A percentile compares a stretch with the other conserved stretches of the same genome.
phyloP scores from a whole-genome alignment of 2,113 vertebrate genomes.

The Brevimyrus niger region DNA sequence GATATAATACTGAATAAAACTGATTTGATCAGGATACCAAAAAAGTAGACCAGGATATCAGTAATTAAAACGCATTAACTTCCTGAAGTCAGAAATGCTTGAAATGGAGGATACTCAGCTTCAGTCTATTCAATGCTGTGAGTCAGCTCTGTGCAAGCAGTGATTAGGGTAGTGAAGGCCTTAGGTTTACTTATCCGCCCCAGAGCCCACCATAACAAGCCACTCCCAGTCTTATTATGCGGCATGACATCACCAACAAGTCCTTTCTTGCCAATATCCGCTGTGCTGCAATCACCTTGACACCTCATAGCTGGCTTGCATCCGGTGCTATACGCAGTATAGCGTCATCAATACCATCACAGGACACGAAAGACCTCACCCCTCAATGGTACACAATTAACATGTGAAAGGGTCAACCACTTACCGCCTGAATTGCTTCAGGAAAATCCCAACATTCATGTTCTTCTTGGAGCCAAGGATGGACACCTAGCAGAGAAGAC shows the following conservation, averaged over 20 bases:
- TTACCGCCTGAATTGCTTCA: constrained; percentile 74
- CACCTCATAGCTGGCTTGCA: background rate
- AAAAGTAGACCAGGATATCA: background rate
- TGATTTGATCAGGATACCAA: background rate
- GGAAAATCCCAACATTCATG: constrained; percentile 72
- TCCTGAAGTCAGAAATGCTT: background rate
- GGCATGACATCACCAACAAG: background rate
- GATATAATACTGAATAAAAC: background rate
- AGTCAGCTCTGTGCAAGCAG: background rate
- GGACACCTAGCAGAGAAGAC: constrained; percentile 50
- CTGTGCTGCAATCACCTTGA: background rate
- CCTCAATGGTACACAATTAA: background rate
- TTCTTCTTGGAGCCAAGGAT: constrained; percentile 66
- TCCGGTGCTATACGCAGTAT: background rate
- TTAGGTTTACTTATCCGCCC: background rate
- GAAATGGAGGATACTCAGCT: background rate
- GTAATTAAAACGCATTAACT: background rate
- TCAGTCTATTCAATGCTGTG: background rate
- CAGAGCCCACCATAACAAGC: background rate
- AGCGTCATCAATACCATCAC: background rate
- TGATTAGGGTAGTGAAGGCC: background rate
- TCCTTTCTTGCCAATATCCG: background rate
- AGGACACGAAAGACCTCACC: background rate
- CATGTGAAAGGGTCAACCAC: constrained; percentile 26
- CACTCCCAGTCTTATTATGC: background rate